Conservation (phyloP, 2,113 vertebrate genomes). For the Epinephelus fuscoguttatus region DNA sequence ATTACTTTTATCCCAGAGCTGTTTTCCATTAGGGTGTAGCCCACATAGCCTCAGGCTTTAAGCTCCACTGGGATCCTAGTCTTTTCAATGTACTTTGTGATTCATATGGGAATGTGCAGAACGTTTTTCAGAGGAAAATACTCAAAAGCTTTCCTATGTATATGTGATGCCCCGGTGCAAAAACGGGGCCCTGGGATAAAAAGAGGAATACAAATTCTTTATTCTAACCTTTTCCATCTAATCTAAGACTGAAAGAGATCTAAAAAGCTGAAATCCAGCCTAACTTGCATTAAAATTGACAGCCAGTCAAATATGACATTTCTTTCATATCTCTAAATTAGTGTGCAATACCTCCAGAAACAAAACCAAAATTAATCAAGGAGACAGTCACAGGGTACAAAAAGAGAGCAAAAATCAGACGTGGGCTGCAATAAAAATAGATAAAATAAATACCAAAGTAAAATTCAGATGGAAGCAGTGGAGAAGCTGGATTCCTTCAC, state of each 20-base stretch:
- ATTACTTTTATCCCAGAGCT: constrained; percentile 60
- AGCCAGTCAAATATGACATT: constrained; percentile 37
- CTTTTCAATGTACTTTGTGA: constrained; percentile 39
- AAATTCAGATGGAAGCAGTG: constrained; percentile 44
- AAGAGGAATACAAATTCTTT: not conserved
- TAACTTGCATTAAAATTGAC: constrained; percentile 23
- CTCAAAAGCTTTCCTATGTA: constrained; percentile 28
- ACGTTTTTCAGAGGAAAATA: constrained; percentile 26
- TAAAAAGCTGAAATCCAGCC: constrained; percentile 16
- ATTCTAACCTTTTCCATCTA: constrained; percentile 10
- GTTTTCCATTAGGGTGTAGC: constrained; percentile 60
- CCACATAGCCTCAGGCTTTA: constrained; percentile 59
- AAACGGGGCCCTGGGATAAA: constrained; percentile 2
- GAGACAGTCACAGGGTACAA: not conserved
- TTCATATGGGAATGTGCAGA: constrained; percentile 22
- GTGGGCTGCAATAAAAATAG: constrained; percentile 46
- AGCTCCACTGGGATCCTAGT: constrained; percentile 43
- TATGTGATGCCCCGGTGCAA: not conserved
- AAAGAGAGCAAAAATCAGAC: constrained; percentile 38
- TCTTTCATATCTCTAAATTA: constrained; percentile 39
- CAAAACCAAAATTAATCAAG: constrained; percentile 33
- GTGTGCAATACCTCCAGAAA: constrained; percentile 36
- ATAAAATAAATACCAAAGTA: constrained; percentile 43
- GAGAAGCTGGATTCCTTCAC: constrained; percentile 51
- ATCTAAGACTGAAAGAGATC: constrained; percentile 7